A percentile compares a stretch with the other conserved stretches of the same genome.
phyloP scores from a whole-genome alignment of 2,797 vertebrate genomes.

The Malurus splendens region DNA sequence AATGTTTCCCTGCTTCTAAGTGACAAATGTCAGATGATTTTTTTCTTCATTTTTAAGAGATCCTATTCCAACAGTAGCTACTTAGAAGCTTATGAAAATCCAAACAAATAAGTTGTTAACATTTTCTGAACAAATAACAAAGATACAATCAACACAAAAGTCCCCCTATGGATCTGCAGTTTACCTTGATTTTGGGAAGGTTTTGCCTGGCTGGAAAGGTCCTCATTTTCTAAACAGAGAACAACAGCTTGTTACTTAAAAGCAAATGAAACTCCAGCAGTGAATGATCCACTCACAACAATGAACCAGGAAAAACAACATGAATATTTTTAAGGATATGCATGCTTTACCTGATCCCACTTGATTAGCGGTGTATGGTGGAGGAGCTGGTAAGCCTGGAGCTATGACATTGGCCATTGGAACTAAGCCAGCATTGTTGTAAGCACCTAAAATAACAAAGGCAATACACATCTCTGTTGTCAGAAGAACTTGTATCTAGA shows the following conservation, averaged over 20 bases:
- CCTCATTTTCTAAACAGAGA: slow-evolving; percentile 73
- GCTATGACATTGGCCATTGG: slow-evolving; percentile 89
- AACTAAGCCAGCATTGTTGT: slow-evolving; percentile 93
- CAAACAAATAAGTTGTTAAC: neutral
- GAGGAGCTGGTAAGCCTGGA: slow-evolving; percentile 84
- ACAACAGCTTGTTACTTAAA: slow-evolving; percentile 31
- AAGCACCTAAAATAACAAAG: slow-evolving; percentile 84
- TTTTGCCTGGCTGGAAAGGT: slow-evolving; percentile 70
- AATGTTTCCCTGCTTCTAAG: neutral
- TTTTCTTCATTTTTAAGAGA: neutral
- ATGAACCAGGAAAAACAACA: neutral
- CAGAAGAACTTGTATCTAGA: neutral
- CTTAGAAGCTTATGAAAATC: neutral
- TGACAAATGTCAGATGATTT: neutral
- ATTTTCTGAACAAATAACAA: neutral
- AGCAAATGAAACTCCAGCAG: neutral
- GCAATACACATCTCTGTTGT: neutral
- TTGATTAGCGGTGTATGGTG: slow-evolving; percentile 82
- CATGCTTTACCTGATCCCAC: slow-evolving; percentile 67
- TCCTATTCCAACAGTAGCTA: neutral
- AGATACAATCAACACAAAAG: neutral
- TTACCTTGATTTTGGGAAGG: slow-evolving; percentile 75
- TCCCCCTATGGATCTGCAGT: slow-evolving; percentile 1
- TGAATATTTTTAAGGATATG: neutral
- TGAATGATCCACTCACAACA: neutral